These are phyloP conservation scores for Gymnothorax javanicus DNA, from an alignment of 2,797 vertebrate species.

Conservation along the genomic window DNA sequence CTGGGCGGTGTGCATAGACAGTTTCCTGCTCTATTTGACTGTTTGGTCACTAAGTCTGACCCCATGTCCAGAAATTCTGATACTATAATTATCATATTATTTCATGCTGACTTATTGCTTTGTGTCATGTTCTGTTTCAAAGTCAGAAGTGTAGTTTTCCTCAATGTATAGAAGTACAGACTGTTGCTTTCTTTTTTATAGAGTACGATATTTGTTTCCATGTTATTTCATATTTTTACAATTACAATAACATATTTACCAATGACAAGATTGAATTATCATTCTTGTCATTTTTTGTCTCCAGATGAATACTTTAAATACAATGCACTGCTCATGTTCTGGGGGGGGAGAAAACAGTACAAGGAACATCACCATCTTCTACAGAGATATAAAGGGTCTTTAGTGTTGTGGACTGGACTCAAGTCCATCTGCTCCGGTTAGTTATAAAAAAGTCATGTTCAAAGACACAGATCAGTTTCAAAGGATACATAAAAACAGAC, in stretches of 20 bases:
- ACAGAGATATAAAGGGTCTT: constrained; percentile 34
- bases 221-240: neutral
- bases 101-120: neutral
- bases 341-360: neutral
- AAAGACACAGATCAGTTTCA: constrained; percentile 67
- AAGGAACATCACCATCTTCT: neutral
- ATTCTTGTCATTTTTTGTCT: neutral
- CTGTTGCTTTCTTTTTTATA: neutral
- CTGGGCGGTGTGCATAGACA: constrained; percentile 71
- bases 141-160: neutral
- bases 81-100: constrained; percentile 41
- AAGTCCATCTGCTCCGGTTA: constrained; percentile 52
- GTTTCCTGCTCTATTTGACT: constrained; percentile 83
- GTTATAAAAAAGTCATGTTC: constrained; percentile 63
- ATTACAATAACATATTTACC: neutral
- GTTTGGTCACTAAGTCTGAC: constrained; percentile 77
- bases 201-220: neutral
- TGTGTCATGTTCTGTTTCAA: neutral
- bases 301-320: neutral
- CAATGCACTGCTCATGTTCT: neutral
- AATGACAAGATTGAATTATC: neutral
- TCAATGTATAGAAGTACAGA: neutral
- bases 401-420: constrained; percentile 55
- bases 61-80: constrained; percentile 72
- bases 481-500: constrained; percentile 48